Conservation (phyloP, 2,888 invertebrate genomes). For the Eucera pruinosa region DNA sequence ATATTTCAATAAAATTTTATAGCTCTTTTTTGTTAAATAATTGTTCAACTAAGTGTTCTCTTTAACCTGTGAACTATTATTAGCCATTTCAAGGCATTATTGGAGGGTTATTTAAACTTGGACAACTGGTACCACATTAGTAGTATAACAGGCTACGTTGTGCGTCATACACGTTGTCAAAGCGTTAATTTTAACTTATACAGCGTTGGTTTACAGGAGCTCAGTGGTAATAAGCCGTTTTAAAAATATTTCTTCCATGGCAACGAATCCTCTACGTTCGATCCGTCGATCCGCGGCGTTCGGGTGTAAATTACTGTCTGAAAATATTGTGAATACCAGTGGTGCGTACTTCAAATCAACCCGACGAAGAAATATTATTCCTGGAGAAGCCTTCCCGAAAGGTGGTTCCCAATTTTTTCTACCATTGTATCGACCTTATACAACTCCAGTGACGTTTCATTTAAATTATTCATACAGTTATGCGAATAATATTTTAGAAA, state of each 20-base stretch:
- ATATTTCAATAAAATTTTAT: no score
- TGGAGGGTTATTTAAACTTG: slow-evolving; percentile 8
- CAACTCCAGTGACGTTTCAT: not conserved
- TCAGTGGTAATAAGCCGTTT: slow-evolving; percentile 34
- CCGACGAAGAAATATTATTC: not conserved
- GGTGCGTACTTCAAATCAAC: slow-evolving; percentile 11
- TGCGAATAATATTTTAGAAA: not conserved
- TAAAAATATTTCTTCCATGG: slow-evolving; percentile 35
- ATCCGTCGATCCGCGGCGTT: not conserved
- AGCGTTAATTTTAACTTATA: slow-evolving; percentile 43
- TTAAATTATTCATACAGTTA: not conserved
- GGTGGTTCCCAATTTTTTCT: not conserved
- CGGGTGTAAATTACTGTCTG: slow-evolving; percentile 24
- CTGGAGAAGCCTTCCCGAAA: not conserved
- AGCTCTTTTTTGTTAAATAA: no score
- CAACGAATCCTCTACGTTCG: slow-evolving; percentile 1
- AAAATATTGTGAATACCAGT: slow-evolving; percentile 16
- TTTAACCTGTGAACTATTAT: no score
- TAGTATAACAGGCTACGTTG: slow-evolving; percentile 13
- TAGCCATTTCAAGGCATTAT: no score
- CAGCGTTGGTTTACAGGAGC: slow-evolving; percentile 24
- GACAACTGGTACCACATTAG: slow-evolving; percentile 16
- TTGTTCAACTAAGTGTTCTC: no score
- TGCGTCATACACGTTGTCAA: slow-evolving; percentile 45
- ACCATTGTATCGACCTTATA: not conserved